A percentile compares a stretch with the other conserved stretches of the same genome.
phyloP scores from a whole-genome alignment of 2,113 vertebrate species.

The Dryoscopus gambensis region DNA sequence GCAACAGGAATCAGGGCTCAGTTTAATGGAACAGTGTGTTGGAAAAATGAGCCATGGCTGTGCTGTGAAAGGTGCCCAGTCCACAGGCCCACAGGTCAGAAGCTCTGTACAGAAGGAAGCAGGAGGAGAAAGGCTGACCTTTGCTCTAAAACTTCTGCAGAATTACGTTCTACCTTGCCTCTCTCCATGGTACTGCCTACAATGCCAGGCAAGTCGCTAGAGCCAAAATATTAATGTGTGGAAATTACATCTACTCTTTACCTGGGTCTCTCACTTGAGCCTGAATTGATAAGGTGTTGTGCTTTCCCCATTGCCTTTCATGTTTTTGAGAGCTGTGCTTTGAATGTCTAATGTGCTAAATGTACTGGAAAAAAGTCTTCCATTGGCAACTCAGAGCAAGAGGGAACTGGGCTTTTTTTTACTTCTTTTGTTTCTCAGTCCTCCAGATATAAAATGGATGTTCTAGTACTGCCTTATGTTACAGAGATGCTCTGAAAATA shows the following conservation, averaged over 20 bases:
- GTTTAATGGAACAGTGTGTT: not conserved
- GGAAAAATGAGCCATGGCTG: not conserved
- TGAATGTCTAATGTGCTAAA: not conserved
- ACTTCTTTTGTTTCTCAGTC: not conserved
- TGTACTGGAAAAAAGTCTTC: not conserved
- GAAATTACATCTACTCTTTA: not conserved
- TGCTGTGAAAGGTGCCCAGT: not conserved
- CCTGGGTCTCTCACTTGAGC: not conserved
- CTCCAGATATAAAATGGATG: not conserved
- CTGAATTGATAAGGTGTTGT: not conserved
- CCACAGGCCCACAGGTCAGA: not conserved
- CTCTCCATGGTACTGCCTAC: not conserved
- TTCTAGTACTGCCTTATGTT: not conserved
- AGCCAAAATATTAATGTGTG: not conserved
- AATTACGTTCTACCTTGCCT: not conserved
- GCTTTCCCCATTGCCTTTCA: not conserved
- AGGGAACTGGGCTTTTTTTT: not conserved
- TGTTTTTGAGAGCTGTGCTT: not conserved
- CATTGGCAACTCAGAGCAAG: not conserved
- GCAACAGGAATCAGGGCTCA: not conserved
- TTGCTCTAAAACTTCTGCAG: not conserved
- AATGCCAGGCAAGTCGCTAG: not conserved
- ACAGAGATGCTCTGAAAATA: not conserved
- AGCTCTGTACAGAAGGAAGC: not conserved
- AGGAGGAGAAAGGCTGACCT: not conserved